Conservation (phyloP, 2,888 invertebrate species). For the Acleris laterana region DNA sequence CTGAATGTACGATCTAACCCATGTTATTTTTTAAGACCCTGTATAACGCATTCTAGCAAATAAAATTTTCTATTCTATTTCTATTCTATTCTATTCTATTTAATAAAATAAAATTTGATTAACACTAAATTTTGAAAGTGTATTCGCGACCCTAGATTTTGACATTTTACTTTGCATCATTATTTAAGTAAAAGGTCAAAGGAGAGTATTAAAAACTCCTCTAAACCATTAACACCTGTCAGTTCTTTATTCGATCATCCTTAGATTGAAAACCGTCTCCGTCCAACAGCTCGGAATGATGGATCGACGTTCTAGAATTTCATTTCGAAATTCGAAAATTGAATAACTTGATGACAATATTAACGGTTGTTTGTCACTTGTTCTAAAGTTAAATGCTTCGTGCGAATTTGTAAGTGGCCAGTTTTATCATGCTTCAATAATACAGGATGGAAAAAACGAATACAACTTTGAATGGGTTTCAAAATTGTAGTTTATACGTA, state of each 20-base stretch:
- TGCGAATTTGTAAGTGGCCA: background rate
- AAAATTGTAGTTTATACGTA: too few relatives aligned
- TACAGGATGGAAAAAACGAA: too few relatives aligned
- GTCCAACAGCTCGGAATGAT: constrained; percentile 18
- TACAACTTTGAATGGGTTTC: too few relatives aligned
- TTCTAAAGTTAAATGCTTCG: background rate
- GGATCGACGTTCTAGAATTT: constrained; percentile 24
- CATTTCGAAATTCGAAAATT: constrained; percentile 16
- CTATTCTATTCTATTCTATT: too few relatives aligned
- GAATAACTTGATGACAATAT: constrained; percentile 27
- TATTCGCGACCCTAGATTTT: too few relatives aligned
- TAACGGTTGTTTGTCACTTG: constrained; percentile 26
- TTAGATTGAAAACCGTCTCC: constrained; percentile 23
- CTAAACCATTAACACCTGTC: constrained; percentile 20
- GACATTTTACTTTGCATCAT: too few relatives aligned
- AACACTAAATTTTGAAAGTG: too few relatives aligned
- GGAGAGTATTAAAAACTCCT: background rate
- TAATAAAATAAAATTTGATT: too few relatives aligned
- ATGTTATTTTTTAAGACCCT: too few relatives aligned
- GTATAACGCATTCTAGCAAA: too few relatives aligned
- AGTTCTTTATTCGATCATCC: constrained; percentile 14
- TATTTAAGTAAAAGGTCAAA: background rate
- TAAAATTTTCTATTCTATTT: too few relatives aligned
- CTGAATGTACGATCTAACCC: too few relatives aligned
- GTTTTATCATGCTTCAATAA: background rate